A percentile compares a stretch with the other conserved stretches of the same genome.
These are phyloP conservation scores for Caenorhabditis wallacei DNA, from an alignment of 2,888 invertebrate genomes.

Conservation along the genomic window DNA sequence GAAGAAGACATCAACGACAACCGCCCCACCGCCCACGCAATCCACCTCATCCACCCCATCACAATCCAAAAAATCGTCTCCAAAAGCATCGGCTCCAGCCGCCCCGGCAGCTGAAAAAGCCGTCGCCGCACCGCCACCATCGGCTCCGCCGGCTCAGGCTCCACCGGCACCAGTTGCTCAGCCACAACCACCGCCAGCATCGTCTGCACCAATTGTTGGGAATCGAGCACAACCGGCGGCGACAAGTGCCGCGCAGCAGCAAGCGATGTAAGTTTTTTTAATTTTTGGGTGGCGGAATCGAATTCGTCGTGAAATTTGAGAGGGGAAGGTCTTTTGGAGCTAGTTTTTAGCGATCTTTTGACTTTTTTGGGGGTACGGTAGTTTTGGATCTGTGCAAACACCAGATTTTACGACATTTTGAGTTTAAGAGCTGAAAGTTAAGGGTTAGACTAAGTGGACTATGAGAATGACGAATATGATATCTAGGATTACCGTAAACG, in stretches of 20 bases:
- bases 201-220: slow-evolving; percentile 28
- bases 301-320: neutral
- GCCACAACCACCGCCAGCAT: slow-evolving; percentile 17
- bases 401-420: slow-evolving; percentile 1
- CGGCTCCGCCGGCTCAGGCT: neutral
- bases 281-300: neutral
- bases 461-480: neutral
- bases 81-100: neutral
- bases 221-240: slow-evolving; percentile 1
- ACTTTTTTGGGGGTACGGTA: slow-evolving; percentile 1
- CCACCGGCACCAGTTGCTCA: slow-evolving; percentile 1
- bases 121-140: neutral
- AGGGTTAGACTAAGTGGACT: neutral
- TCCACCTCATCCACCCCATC: slow-evolving; percentile 1
- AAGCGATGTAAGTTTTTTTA: slow-evolving; percentile 12
- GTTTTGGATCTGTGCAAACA: neutral
- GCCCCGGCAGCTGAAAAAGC: neutral
- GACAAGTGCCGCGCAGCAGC: neutral
- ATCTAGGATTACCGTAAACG: no score
- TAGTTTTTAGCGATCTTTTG: neutral
- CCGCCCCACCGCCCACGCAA: slow-evolving; percentile 6
- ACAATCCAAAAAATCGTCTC: slow-evolving; percentile 9
- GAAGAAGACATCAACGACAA: neutral
- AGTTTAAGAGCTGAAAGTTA: neutral
- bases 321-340: no score